Base-by-base conservation (phyloP, 2,797 vertebrate species). In the Microtus californicus region DNA sequence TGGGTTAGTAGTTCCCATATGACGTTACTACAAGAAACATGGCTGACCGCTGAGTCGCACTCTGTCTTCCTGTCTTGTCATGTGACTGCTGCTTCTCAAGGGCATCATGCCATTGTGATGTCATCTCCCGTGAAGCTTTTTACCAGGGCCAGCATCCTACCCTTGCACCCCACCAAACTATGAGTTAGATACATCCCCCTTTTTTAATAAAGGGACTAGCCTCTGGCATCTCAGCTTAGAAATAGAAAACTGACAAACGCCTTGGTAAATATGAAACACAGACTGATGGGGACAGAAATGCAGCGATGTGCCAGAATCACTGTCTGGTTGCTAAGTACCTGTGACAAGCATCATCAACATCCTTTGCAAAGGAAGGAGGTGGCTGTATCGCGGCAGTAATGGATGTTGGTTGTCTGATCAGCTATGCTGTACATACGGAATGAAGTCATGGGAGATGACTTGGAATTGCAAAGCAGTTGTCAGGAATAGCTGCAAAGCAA, bases 401-500 rank as follows among this genome's bases (percentile, higher is more conserved):
- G 45, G 51, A 87, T 48, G 79, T 37, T 87, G 89, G 76, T 67
- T 89, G 85, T 79, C 43, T 76, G 51, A 95, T 8, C 31, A 56
- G 67, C 45, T 48, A 43, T 34, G 73, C 27, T 92, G 61, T 34
- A 61, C 27, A 1, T 81, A 81, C 27, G 19, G 21, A 14, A 71
- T 83, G 51, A 87, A 51, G 17, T 96, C 54, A 88, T 69, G 37
- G 90, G 95, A 81, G 83, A n/a, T 85, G 92, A 73, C 31, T 79
- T 51, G 48, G 43, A 95, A 87, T 37, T 77, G 15, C 21, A 78
- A 54, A 67, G 37, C 10, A 63, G 89, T 69, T 76, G 4, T 9
- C 83, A 90, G 27, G 45, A 74, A 74, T 15, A 91, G 56, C 82
- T 80, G 90, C 74, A 45, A 80, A 94, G 34, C 59, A 21, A 76